Evolutionary conservation across 2,113 vertebrate species (phyloP).

Genomic region (Nothoprocta perdicaria): DNA sequence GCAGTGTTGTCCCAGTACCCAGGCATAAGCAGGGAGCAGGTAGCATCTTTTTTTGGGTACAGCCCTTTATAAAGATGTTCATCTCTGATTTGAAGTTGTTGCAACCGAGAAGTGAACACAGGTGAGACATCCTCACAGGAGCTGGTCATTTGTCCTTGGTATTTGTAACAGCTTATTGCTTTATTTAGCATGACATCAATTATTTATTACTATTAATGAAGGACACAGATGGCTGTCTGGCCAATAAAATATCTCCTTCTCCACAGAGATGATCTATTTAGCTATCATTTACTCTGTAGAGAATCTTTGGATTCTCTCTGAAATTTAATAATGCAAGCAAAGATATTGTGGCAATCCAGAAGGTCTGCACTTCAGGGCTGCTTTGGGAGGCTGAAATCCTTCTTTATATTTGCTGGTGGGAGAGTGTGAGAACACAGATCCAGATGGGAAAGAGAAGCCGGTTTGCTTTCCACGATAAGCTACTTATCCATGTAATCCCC

Average conservation of each 20-base stretch:
- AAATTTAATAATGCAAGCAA: conserved; percentile 56
- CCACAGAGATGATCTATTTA: conserved; percentile 66
- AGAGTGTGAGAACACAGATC: background rate
- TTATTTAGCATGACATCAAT: conserved; percentile 65
- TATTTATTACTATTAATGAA: conserved; percentile 74
- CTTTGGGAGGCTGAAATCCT: conserved; percentile 64
- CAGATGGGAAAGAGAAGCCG: conserved; percentile 25
- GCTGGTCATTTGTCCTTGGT: conserved; percentile 57
- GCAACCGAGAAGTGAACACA: conserved; percentile 21
- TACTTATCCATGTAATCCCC: conserved; percentile 59
- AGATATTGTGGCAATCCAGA: conserved; percentile 42
- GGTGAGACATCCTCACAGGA: conserved; percentile 56
- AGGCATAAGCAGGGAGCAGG: background rate
- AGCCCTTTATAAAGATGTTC: background rate
- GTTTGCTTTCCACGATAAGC: conserved; percentile 44
- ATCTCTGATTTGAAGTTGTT: conserved; percentile 8
- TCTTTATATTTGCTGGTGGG: conserved; percentile 59
- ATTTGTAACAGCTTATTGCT: conserved; percentile 62
- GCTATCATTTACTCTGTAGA: conserved; percentile 69
- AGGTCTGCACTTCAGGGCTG: conserved; percentile 56
- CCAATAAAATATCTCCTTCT: conserved; percentile 69
- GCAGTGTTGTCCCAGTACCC: fast-evolving
- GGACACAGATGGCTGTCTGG: conserved; percentile 70
- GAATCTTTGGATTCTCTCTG: conserved; percentile 67
- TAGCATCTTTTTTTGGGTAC: background rate